Evolutionary conservation across 2,113 vertebrate genomes (phyloP), one percentile per base, ranked within the genome.

Genomic region (Uropsilus gracilis): DNA sequence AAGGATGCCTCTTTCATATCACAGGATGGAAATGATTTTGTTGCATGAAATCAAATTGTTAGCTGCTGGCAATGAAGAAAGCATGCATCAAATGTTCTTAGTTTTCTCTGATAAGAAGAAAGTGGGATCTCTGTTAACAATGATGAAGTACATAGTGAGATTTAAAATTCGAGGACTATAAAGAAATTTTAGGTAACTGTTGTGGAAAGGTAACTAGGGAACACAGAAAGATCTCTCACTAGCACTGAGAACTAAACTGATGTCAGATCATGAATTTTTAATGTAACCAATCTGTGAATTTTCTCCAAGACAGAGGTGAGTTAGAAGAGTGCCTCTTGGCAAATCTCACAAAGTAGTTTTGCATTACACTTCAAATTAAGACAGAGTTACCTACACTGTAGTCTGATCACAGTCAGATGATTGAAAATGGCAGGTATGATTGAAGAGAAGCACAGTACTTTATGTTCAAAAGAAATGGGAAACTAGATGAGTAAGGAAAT

Each of bases 221-320:
- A 55, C 6, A 34, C 20, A 37, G 55, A 91, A 94, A 9, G 46
- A 81, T 78, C 80, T 86, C 77, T 94, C 66, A 71, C 22, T 71
- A 84, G 50, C 81, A 50, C 3, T 72, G 34, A 76, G 11, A 89
- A 30, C n/a, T 12, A 69, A 83, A 14, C 16, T 91, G 64, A 94
- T 91, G 24, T 77, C 53, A 96, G 48, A 82, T 77, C 10, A 88
- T 69, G n/a, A 90, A 85, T 44, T 63, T 84, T 93, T 85, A 61
- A 95, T 57, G 16, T 55, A 88, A 91, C 24, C 61, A 93, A 82
- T 69, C 59, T 61, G 34, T 96, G 26, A 89, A 78, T 97, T 91
- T 93, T 94, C 46, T 94, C 46, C 17, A 81, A 82, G 94, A 53
- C 64, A 94, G 17, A 93, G 8, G 5, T 87, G 46, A 90, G 59